Evolutionary conservation across 2,888 invertebrate species (phyloP).

Genomic region (Agriopis leucophaearia): DNA sequence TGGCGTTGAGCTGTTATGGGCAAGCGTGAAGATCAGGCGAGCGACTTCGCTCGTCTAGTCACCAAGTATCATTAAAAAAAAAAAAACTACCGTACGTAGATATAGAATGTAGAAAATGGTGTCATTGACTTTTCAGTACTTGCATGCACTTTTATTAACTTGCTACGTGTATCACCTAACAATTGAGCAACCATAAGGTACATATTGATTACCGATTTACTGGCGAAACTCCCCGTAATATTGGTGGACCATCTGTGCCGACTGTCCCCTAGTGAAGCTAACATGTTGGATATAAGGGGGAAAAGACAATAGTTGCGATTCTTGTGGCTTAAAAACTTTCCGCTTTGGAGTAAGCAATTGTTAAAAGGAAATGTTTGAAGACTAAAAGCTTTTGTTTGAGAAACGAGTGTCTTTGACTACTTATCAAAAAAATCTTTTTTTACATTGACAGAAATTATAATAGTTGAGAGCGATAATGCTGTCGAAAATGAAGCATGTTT

Average conservation of each 20-base stretch:
- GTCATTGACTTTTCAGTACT: background rate
- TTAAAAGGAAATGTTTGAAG: too few relatives aligned
- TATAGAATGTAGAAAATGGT: background rate
- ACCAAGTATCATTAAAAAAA: too few relatives aligned
- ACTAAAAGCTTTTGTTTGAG: background rate
- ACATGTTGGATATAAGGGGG: conserved; percentile 14
- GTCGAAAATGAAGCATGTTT: too few relatives aligned
- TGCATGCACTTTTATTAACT: background rate
- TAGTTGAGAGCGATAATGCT: too few relatives aligned
- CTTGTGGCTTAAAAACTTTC: conserved; percentile 32
- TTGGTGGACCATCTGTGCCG: conserved; percentile 76
- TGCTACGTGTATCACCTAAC: conserved; percentile 12
- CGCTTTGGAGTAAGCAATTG: background rate
- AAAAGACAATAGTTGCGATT: conserved; percentile 42
- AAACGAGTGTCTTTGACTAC: too few relatives aligned
- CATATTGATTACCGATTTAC: conserved; percentile 77
- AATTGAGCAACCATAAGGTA: conserved; percentile 39
- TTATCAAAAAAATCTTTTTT: too few relatives aligned
- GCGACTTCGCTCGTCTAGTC: too few relatives aligned
- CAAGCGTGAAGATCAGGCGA: too few relatives aligned
- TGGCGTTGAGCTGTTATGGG: too few relatives aligned
- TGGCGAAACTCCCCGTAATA: conserved; percentile 72
- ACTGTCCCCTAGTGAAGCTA: conserved; percentile 59
- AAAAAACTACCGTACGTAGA: too few relatives aligned
- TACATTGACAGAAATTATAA: too few relatives aligned